Evolutionary conservation across 1,140 invertebrate species (phyloP), one percentile per base, ranked within the genome.

Genomic region (Neodiprion pinetum): DNA sequence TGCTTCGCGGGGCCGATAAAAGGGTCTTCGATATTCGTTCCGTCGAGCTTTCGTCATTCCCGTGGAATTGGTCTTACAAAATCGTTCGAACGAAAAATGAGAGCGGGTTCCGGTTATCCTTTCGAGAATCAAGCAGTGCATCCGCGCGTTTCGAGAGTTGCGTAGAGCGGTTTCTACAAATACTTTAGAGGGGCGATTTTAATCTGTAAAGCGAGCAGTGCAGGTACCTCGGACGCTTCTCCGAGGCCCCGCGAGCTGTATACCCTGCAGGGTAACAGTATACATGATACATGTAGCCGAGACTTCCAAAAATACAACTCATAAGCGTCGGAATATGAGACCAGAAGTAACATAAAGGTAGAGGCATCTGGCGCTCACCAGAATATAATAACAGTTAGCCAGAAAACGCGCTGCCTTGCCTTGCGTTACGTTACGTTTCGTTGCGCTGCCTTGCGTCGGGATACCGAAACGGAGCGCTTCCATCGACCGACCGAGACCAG

Each of bases 301-400:
- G 17, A 1, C 61, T 74, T 81, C 81, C 79, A 80, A 81, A 84
- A 84, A 84, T 84, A 84, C 67, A 74, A 73, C 76, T 67, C 76
- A 53, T 71, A 76, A 72, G 75, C 74, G 73, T 71, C 66, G 75
- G 77, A 81, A 79, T 83, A 81, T 76, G 79, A 81, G 79, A 80
- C 77, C 80, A 81, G 81, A 81, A 81, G 79, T 78, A 79, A 40
- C 47, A 21, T 40, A 70, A 72, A 74, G 78, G 78, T 61, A 61
- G 53, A 61, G 82, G 81, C 80, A 83, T 82, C 82, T 83, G 82
- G 81, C 77, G 61, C 70, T 75, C 74, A 74, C 73, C 75, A 75
- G 75, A 79, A 77, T 75, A 77, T 77, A 76, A 79, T 71, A 76
- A 75, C 75, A 76, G 67, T 47, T 40, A 40, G 17, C 61, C 12